Evolutionary conservation across 92 coral and sea anemone species (phyloP), one percentile per base, ranked within the genome.

Genomic region (Palythoa heliodiscus): DNA sequence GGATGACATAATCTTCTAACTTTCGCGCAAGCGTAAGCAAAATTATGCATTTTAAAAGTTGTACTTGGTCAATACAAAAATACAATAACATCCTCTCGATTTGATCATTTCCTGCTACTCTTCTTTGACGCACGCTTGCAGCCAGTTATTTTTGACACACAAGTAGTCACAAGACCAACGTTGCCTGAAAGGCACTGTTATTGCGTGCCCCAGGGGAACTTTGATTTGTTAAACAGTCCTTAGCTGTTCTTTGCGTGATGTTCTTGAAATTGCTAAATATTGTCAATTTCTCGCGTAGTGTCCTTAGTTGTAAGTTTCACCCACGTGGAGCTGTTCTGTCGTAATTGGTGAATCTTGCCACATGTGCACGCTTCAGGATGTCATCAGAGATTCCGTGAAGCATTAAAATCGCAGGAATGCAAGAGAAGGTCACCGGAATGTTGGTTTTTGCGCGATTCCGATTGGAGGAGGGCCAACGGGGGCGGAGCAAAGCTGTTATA

Each of bases 351-450:
- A 94, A 86, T 86, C 85, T 83, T 78, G 87, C 90, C 87, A 89
- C 90, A 67, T 85, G 89, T 64, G 74, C 93, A 82, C 89, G 95
- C 91, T 90, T 88, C 89, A 86, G 88, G 82, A 86, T 87, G 91
- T 92, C 95, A 87, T 78, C 83, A 87, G 90, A 90, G 93, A 94
- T 90, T 90, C 91, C 86, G 98, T 86, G 92, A 82, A 90, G 88
- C 85, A 89, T 87, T 37, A 77, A 92, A 90, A 88, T 95, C 98
- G 84, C 98, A 88, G 90, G 98, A 94, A 94, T 88, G 43, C 79
- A 67, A 70, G 73, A 89, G 35, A 86, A 83, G 87, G 87, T 89
- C 95, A 90, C 86, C 84, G 98, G 95, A 92, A 93, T 93, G 97
- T 90, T 67, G 83, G 72, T 74, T 29, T 29, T 77, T 3, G 50